Evolutionary conservation across 2,888 invertebrate species (phyloP), one percentile per base, ranked within the genome.

Genomic region (Chromoteleia sp.): DNA sequence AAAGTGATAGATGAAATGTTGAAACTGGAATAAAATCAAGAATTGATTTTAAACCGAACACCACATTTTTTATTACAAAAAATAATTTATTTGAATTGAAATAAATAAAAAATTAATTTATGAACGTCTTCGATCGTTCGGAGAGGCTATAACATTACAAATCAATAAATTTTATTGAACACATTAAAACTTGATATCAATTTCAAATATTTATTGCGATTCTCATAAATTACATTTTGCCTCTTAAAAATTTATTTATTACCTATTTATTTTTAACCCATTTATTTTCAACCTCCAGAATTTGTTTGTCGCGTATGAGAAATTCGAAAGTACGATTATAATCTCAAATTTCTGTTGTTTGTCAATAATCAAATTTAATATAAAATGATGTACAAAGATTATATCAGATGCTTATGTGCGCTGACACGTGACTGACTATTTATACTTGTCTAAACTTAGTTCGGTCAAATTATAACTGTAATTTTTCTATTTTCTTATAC

Each of bases 31-130:
- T 10, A 10, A 41, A 36, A 36, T 6, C 25, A 1, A 4, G 1
- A 19, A 17, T 19, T 17, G 1, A 43, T 12, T 6, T 43, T 17
- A 17, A 43, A 19, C 6, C 17, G 14, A 6, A 14, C 0, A 3
- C 2, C 6, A 4, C 6, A 2, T 14, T 41, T 5, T 14, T 0
- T 15, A 4, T 1, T 6, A 15, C 15, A 43, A 43, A 43, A 29
- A 50, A 50, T 61, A 41, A 50, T 50, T 50, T 52, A 65, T 50
- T 36, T 50, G 21, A 5, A 12, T 39, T 45, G 30, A 21, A 36
- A 33, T n/a, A 48, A 48, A 43, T 48, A 63, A 39, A 65, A 65
- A 21, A 36, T 36, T 30, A 61, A 61, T 48, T 61, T 33, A 50
- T 14, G 50, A 50, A 17, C 21, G 30, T 15, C 10, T 59, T 14